phyloP scores from a whole-genome alignment of 1,140 invertebrate genomes.

The Drosophila watanabei region DNA sequence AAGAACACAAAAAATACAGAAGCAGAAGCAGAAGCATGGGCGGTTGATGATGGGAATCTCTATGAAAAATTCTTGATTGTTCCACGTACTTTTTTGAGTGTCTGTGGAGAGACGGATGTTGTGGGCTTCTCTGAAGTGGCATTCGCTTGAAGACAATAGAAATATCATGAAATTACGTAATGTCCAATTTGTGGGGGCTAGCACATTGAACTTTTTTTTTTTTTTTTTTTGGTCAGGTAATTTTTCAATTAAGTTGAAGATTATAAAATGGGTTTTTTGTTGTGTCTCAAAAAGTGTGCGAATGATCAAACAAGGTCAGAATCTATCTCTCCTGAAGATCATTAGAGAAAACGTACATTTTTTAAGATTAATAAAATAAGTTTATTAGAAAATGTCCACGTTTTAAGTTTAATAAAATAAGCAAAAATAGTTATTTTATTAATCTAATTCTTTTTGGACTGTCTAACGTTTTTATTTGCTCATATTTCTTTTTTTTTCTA shows the following conservation, averaged over 20 bases:
- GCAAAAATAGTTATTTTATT: not conserved
- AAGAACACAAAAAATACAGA: not conserved
- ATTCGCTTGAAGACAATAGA: slow-evolving; percentile 32
- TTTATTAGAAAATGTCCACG: no score
- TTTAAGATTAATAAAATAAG: no score
- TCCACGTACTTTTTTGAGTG: slow-evolving; percentile 17
- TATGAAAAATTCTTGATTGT: slow-evolving; percentile 12
- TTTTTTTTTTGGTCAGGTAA: slow-evolving; percentile 53
- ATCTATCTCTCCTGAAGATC: no score
- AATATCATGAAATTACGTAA: slow-evolving; percentile 44
- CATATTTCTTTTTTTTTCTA: not conserved
- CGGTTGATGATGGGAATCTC: not conserved
- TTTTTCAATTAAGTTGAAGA: slow-evolving; percentile 50
- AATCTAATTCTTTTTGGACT: not conserved
- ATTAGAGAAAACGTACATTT: no score
- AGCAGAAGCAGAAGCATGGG: not conserved
- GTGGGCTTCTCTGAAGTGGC: slow-evolving; percentile 35
- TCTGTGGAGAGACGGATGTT: slow-evolving; percentile 32
- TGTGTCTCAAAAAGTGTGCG: slow-evolving; percentile 5
- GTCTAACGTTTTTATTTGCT: not conserved
- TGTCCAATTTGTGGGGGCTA: slow-evolving; percentile 29
- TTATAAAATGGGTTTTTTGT: slow-evolving; percentile 5
- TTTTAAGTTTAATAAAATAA: not conserved
- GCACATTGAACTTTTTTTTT: slow-evolving; percentile 18
- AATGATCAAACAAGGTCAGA: slow-evolving; percentile 11